Evolutionary conservation across 2,113 vertebrate species (phyloP).

Genomic region (Lepisosteus osseus): DNA sequence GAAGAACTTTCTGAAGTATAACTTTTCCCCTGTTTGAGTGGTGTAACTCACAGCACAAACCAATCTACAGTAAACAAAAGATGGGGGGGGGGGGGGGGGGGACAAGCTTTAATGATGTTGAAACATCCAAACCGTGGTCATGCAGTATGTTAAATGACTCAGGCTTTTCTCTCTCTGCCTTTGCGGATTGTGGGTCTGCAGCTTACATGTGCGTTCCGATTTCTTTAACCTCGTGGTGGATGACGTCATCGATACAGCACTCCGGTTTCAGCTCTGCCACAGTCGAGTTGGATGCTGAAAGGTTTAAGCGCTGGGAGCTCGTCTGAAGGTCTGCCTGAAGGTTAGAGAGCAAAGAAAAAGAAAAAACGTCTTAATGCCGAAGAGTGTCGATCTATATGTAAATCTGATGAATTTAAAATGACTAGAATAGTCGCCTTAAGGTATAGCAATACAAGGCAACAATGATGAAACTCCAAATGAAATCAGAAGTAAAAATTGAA

Average conservation of each 20-base stretch:
- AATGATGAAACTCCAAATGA: no score
- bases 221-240: constrained; percentile 98
- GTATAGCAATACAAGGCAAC: no score
- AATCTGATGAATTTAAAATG: background rate
- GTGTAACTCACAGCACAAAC: constrained; percentile 98
- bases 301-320: constrained; percentile 94
- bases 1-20: constrained; percentile 99
- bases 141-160: background rate
- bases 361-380: background rate
- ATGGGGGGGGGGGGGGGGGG: no score
- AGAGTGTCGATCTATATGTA: no score
- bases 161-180: background rate
- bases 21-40: constrained; percentile 90
- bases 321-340: constrained; percentile 93
- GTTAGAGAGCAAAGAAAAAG: constrained; percentile 9
- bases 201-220: constrained; percentile 96
- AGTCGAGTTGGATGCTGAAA: constrained; percentile 89
- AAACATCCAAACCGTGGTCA: background rate
- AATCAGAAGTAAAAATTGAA: no score
- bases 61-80: constrained; percentile 66
- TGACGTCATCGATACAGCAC: constrained; percentile 95
- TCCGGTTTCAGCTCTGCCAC: constrained; percentile 90
- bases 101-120: no score
- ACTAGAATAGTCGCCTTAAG: no score
- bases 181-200: background rate